Percentiles rank a stretch among this genome's conserved stretches.
These are phyloP conservation scores for Caenorhabditis drosophilae DNA, from an alignment of 2,888 invertebrate species.

Conservation along the genomic window DNA sequence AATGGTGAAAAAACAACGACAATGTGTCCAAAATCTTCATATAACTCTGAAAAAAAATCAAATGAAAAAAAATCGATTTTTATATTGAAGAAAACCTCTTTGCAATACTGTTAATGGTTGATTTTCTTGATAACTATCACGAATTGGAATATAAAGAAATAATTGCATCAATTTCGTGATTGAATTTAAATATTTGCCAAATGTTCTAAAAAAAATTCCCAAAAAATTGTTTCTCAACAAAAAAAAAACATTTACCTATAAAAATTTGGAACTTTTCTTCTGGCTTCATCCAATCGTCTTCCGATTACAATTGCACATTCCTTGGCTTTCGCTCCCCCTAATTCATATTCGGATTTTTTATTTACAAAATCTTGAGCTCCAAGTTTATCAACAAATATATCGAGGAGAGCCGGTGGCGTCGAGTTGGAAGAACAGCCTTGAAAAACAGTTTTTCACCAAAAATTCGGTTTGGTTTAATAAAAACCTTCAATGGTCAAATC, in stretches of 20 bases:
- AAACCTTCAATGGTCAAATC: conserved; percentile 50
- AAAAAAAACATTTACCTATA: conserved; percentile 14
- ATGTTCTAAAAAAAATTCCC: conserved; percentile 15
- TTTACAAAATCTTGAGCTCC: conserved; percentile 32
- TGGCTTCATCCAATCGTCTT: conserved; percentile 33
- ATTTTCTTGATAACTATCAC: conserved; percentile 37
- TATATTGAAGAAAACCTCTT: conserved; percentile 20
- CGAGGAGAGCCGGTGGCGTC: conserved; percentile 53
- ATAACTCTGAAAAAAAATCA: conserved; percentile 41
- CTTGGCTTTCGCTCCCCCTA: conserved; percentile 30
- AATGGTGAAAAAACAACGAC: conserved; percentile 55
- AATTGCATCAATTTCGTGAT: conserved; percentile 42
- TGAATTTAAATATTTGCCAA: conserved; percentile 36
- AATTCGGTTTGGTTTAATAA: neutral
- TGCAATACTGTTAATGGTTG: conserved; percentile 26
- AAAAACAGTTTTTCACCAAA: conserved; percentile 1
- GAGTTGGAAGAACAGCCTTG: conserved; percentile 54
- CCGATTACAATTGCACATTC: conserved; percentile 33
- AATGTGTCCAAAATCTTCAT: conserved; percentile 45
- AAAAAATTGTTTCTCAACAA: neutral
- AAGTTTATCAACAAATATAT: conserved; percentile 42
- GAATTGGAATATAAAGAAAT: conserved; percentile 42
- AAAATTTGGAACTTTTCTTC: conserved; percentile 34
- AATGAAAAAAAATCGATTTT: no score
- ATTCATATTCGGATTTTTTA: conserved; percentile 12